Evolutionary conservation across 2,113 vertebrate genomes (phyloP), one percentile per base, ranked within the genome.

Genomic region (Scytalopus superciliaris): DNA sequence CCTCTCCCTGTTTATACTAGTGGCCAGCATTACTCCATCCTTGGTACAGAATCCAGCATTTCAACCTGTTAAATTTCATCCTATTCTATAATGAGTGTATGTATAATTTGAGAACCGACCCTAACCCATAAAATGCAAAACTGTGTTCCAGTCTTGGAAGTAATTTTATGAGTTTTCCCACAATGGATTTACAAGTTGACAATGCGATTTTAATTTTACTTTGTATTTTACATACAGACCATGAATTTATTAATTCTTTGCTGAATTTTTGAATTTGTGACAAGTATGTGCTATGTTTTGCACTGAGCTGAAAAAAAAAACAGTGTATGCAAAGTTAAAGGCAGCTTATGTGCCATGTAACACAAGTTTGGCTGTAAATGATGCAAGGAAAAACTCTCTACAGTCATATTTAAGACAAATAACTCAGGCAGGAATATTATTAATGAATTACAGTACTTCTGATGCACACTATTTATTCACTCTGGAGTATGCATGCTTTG

Each of bases 11-110:
- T 16, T 59, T 31, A n/a, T 14, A 19, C 4, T 23, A 23, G 4
- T 53, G 5, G 3, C 19, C 0, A 5, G 3, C 0, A 0, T 69
- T 89, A 35, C 19, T 73, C 16, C 0, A 0, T n/a, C 45, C 14
- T 9, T 37, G 14, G 9, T 19, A 5, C 17, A 66, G 8, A 79
- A 75, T 23, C 5, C 1, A 7, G 6, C 3, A 7, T 39, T 81
- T 70, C 0, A 1, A 30, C 7, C 13, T n/a, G 7, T 25, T 39
- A 42, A 47, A 33, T 84, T 79, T 62, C 37, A 49, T 35, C 18
- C 13, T 10, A 23, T n/a, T n/a, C 44, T 63, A 3, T 86, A 77
- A 33, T n/a, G 25, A 72, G 53, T 39, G 3, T 16, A 66, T n/a
- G 19, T 15, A 7, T 6, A 57, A 31, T 74, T 52, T 77, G 33